These are phyloP conservation scores for Limnephilus auricula DNA, from an alignment of 2,888 invertebrate genomes.

Conservation along the genomic window DNA sequence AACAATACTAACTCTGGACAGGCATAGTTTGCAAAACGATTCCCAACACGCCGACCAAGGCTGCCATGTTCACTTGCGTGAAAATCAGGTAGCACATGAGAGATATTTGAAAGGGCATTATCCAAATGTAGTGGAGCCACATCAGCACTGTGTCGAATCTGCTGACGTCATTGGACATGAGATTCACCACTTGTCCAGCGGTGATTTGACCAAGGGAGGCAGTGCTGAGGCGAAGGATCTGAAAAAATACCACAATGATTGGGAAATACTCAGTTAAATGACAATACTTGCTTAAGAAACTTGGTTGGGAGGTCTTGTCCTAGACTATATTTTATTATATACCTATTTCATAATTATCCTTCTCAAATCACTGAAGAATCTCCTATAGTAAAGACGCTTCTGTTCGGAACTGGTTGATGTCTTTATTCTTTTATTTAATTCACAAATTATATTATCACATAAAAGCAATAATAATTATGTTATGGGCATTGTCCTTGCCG, in stretches of 20 bases:
- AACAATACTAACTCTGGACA: constrained; percentile 82
- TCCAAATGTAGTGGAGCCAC: constrained; percentile 92
- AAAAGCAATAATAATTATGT: too few relatives aligned
- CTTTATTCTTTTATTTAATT: too few relatives aligned
- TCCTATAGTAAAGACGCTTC: too few relatives aligned
- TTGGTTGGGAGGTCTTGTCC: neutral
- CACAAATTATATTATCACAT: too few relatives aligned
- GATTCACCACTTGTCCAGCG: constrained; percentile 94
- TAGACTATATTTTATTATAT: too few relatives aligned
- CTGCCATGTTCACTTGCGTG: constrained; percentile 84
- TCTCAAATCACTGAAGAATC: neutral
- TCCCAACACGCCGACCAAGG: constrained; percentile 87
- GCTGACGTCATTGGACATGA: constrained; percentile 95
- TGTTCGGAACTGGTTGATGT: neutral
- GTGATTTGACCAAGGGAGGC: constrained; percentile 91
- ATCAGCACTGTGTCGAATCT: constrained; percentile 92
- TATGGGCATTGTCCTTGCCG: too few relatives aligned
- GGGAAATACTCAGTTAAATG: too few relatives aligned
- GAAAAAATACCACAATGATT: constrained; percentile 13
- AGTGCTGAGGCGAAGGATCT: constrained; percentile 84
- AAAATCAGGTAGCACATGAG: constrained; percentile 88
- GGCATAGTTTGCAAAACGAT: constrained; percentile 89
- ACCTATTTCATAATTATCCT: neutral
- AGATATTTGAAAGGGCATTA: constrained; percentile 85
- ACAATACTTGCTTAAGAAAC: neutral